Evolutionary conservation across 1,140 invertebrate species (phyloP), one percentile per base, ranked within the genome.

Genomic region (Bombus terrestris): DNA sequence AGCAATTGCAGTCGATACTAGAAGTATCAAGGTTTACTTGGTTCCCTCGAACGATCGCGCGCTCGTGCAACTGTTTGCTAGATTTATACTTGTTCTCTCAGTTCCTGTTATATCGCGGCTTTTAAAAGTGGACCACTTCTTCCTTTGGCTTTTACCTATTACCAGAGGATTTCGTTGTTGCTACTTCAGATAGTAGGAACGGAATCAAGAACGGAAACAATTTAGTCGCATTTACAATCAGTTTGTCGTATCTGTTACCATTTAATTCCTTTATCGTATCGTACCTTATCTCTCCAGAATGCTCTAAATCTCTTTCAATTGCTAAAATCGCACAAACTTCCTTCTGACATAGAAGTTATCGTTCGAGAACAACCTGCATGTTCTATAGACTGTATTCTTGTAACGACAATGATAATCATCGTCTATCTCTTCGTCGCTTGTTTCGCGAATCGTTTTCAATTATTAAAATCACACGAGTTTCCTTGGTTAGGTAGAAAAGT

Each of bases 1-100:
- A 78, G 57, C 85, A 87, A 89, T 89, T 71, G 81, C 86, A 80
- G 75, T 75, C 81, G 87, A 90, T 89, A 72, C 79, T 80, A 41
- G 43, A 37, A 77, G 76, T 88, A 85, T 86, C 87, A 81, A 41
- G 37, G 68, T 53, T 53, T 8, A 22, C 62, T 62, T 53, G 43
- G 78, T 37, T 43, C 37, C 28, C 15, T 28, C 47, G 8, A 47
- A 62, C n/a, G 68, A 77, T 68, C n/a, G 12, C 32, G 15, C 15
- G 35, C 6, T 35, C n/a, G 47, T 78, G 43, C 43, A 53, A 75
- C 59, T 22, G 39, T 66, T 62, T 28, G 41, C 35, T 9, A 62
- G 28, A 68, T 75, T 73, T 73, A 73, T 73, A n/a, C 37, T 28
- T 32, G 22, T 35, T 37, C 35, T 32, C 35, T 9, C 28, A 2